Conservation (phyloP, 2,797 vertebrate species). For the Dicrostonyx torquatus region DNA sequence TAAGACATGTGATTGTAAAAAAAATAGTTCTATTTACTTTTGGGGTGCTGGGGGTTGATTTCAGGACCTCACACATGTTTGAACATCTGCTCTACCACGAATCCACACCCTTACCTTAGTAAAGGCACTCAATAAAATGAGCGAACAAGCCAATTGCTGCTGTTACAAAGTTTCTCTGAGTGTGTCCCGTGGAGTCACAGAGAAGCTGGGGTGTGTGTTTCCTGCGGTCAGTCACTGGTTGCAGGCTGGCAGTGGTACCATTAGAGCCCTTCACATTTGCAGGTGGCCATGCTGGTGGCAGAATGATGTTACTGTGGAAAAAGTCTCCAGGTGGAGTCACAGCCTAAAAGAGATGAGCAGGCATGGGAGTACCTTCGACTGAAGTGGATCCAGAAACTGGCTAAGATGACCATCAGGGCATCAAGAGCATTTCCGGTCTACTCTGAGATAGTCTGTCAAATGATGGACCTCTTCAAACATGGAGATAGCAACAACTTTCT, state of each 20-base stretch:
- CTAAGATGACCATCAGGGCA: not conserved
- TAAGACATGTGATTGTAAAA: not conserved
- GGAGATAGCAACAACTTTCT: not conserved
- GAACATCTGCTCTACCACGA: not conserved
- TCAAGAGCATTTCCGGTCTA: not conserved
- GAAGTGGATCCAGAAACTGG: not conserved
- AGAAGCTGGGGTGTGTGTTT: not conserved
- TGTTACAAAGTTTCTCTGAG: accelerated
- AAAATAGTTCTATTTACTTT: not conserved
- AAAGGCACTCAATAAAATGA: not conserved
- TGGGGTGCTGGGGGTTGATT: not conserved
- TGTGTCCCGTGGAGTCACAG: not conserved
- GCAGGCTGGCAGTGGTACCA: not conserved
- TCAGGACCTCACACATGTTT: not conserved
- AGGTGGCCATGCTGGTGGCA: not conserved
- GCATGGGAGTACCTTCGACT: not conserved
- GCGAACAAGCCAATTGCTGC: not conserved
- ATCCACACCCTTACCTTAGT: not conserved
- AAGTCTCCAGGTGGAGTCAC: not conserved
- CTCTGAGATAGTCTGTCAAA: not conserved
- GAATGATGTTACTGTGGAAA: not conserved
- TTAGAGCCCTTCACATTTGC: not conserved
- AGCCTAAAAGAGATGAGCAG: not conserved
- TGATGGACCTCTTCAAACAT: not conserved
- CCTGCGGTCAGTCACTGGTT: not conserved